Evolutionary conservation across 2,113 vertebrate species (phyloP), one percentile per base, ranked within the genome.

Genomic region (Alligator sinensis): DNA sequence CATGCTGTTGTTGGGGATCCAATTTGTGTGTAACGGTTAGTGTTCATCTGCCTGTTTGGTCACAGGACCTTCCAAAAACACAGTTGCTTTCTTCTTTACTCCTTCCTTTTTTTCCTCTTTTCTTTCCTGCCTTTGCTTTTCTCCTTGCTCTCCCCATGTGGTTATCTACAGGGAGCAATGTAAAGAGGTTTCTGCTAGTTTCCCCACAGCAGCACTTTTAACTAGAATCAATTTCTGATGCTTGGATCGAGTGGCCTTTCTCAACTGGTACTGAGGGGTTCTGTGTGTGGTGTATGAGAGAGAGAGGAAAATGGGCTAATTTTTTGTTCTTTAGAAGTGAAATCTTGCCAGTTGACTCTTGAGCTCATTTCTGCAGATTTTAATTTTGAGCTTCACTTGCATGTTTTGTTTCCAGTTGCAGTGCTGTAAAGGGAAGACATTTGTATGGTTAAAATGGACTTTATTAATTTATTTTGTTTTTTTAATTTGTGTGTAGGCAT

Each of bases 111-210:
- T 21, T 60, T 60, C 59, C 59, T 60, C 12, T 21, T 30, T 77
- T 58, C 30, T 47, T 15, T 89, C 34, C 34, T 76, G 16, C 54
- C 27, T 62, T 60, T 55, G 68, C 72, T 47, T 47, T 47, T 47
- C 47, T 60, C 59, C 59, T 21, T 60, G 59, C 9, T 64, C 2
- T 0, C 6, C 25, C 1, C 59, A 19, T 0, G 0, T 0, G 0
- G 1, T 19, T 3, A 3, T 55, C 47, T 19, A 38, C 1, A 1
- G 72, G 74, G 28, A 77, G 66, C 9, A 25, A 55, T 0, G 0
- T 1, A 80, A 59, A 18, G 2, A 60, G 16, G 14, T 83, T 85
- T 89, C 79, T 72, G 30, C 17, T 0, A 0, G 3, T 57, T 27
- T 22, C 62, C 62, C 62, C 22, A 18, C 64, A 10, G 14, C 13